Evolutionary conservation across 2,888 invertebrate species (phyloP).

Genomic region (Tipula vernalis): DNA sequence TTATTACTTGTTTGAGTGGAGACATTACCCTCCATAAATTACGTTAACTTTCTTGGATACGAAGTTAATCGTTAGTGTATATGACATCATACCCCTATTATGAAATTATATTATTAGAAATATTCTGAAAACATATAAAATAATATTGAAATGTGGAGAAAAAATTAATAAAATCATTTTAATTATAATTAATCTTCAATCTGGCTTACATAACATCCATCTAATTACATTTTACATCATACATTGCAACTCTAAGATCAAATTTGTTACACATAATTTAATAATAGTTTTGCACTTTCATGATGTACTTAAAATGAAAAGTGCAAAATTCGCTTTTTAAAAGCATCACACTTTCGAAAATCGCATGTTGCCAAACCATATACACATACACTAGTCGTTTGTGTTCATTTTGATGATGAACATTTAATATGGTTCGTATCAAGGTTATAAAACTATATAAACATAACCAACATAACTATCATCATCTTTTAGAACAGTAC

Average conservation of each 20-base stretch:
- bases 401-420: background rate
- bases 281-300: background rate
- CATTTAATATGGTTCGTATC: background rate
- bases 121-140: too few relatives aligned
- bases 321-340: background rate
- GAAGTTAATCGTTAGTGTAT: too few relatives aligned
- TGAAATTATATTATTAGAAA: too few relatives aligned
- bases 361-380: background rate
- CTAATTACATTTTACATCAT: background rate
- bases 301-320: background rate
- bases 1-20: too few relatives aligned
- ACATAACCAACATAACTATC: background rate
- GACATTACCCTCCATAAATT: too few relatives aligned
- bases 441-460: background rate
- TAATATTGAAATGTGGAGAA: too few relatives aligned
- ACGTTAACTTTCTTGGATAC: too few relatives aligned
- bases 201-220: background rate
- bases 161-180: too few relatives aligned
- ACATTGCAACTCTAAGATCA: background rate
- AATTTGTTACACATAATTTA: background rate
- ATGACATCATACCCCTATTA: too few relatives aligned
- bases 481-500: too few relatives aligned
- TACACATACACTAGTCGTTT: background rate
- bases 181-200: too few relatives aligned
- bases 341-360: background rate